phyloP scores from a whole-genome alignment of 2,113 vertebrate species.

The Chaenogobius annularis region DNA sequence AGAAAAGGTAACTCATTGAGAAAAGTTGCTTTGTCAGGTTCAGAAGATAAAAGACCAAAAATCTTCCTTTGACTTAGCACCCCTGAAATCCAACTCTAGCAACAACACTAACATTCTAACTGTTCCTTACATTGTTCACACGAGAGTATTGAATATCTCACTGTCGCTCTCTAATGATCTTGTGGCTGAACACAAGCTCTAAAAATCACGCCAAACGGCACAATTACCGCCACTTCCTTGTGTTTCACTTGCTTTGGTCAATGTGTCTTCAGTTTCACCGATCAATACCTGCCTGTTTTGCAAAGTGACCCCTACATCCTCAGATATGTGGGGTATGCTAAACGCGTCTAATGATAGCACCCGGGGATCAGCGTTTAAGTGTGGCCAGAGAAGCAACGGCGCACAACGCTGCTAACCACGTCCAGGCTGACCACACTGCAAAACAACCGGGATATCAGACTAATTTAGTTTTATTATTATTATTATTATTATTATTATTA shows the following conservation, averaged over 20 bases:
- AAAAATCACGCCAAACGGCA: slow-evolving; percentile 10
- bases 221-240: not conserved
- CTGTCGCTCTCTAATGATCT: slow-evolving; percentile 1
- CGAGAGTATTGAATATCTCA: slow-evolving; percentile 1
- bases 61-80: not conserved
- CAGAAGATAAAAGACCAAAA: slow-evolving; percentile 11
- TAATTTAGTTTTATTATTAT: too few relatives aligned
- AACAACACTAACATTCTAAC: slow-evolving; percentile 7
- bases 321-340: slow-evolving; percentile 38
- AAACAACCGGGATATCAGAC: not conserved
- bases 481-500: too few relatives aligned
- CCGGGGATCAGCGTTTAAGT: slow-evolving; percentile 37
- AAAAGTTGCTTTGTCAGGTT: not conserved
- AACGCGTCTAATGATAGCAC: slow-evolving; percentile 32
- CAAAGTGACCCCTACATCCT: slow-evolving; percentile 10
- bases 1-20: too few relatives aligned
- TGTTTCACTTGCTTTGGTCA: not conserved
- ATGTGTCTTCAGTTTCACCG: not conserved
- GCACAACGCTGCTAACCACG: slow-evolving; percentile 23
- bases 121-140: not conserved
- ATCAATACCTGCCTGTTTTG: not conserved
- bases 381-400: slow-evolving; percentile 4
- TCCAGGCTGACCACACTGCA: slow-evolving; percentile 16
- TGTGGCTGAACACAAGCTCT: slow-evolving; percentile 1
- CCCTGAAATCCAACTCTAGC: slow-evolving; percentile 2